These are phyloP conservation scores for Apocrypta bakeri DNA, from an alignment of 1,140 invertebrate genomes.

Conservation along the genomic window DNA sequence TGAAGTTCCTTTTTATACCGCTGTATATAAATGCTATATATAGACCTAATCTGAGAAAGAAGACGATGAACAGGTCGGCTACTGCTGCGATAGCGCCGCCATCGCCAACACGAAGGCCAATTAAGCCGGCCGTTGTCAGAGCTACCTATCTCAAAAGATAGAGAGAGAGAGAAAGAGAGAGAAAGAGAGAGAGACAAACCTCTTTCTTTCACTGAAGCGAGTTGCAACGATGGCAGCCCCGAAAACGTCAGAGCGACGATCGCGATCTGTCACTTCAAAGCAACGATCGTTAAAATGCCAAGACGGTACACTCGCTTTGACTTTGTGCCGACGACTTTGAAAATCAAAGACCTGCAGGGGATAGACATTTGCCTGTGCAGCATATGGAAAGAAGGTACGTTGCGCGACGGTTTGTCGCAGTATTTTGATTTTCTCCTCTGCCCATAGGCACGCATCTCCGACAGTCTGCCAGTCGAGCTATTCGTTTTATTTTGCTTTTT, in stretches of 20 bases:
- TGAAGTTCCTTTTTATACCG: not conserved
- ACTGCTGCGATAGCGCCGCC: conserved; percentile 65
- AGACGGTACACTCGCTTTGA: conserved; percentile 53
- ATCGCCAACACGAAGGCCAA: conserved; percentile 66
- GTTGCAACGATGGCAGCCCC: conserved; percentile 47
- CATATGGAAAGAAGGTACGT: not conserved
- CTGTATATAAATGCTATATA: no score
- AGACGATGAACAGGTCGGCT: conserved; percentile 54
- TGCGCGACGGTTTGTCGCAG: not conserved
- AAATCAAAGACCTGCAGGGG: not conserved
- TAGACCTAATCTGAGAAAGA: conserved; percentile 44
- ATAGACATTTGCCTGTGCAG: not conserved
- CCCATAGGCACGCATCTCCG: no score
- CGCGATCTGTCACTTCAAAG: conserved; percentile 62
- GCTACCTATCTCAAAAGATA: not conserved
- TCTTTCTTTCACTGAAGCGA: conserved; percentile 40
- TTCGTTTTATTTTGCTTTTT: no score
- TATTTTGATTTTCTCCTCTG: conserved; percentile 21
- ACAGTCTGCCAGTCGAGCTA: no score
- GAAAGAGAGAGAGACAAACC: not conserved
- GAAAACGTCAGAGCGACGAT: conserved; percentile 61
- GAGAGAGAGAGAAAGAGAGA: no score
- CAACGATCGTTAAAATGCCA: conserved; percentile 66
- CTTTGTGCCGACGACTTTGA: conserved; percentile 17
- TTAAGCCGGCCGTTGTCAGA: conserved; percentile 61